A percentile compares a stretch with the other conserved stretches of the same genome.
phyloP scores from a whole-genome alignment of 2,888 invertebrate genomes.

The Archips xylosteana region DNA sequence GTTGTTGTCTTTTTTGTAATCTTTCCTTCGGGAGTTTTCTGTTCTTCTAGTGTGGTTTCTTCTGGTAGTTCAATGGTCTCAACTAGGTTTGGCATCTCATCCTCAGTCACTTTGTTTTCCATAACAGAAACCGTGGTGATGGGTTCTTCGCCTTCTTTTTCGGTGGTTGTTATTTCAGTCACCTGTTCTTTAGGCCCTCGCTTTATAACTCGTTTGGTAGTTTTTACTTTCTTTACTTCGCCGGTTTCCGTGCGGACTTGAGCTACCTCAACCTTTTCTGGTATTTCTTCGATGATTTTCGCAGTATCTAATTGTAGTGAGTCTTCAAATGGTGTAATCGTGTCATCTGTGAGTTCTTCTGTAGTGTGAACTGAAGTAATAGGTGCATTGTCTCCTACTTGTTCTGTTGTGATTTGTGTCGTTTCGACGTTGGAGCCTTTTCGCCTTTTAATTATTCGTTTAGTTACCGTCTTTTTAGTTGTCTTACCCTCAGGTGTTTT shows the following conservation, averaged over 20 bases:
- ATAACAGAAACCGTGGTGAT: background rate
- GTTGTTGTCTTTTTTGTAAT: background rate
- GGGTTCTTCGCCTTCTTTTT: constrained; percentile 6
- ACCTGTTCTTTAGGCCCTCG: constrained; percentile 56
- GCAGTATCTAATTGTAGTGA: constrained; percentile 47
- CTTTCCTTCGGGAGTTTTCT: background rate
- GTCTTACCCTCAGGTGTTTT: constrained; percentile 52
- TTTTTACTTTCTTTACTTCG: constrained; percentile 36
- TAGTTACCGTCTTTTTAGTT: constrained; percentile 44
- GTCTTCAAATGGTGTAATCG: constrained; percentile 46
- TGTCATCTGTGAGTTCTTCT: constrained; percentile 59
- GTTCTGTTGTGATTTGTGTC: constrained; percentile 64
- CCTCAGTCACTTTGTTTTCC: background rate
- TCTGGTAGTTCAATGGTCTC: constrained; percentile 47
- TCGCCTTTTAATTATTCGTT: constrained; percentile 69
- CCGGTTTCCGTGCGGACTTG: constrained; percentile 31
- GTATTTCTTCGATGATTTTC: constrained; percentile 58
- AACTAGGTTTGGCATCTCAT: background rate
- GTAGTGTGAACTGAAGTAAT: constrained; percentile 66
- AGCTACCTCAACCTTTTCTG: constrained; percentile 63
- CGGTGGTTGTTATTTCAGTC: constrained; percentile 46
- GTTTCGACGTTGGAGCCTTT: constrained; percentile 55
- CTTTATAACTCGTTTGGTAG: constrained; percentile 38
- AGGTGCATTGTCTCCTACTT: constrained; percentile 75
- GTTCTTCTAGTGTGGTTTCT: constrained; percentile 13